Base-by-base conservation (phyloP, 2,797 vertebrate species). In the Picus viridis region DNA sequence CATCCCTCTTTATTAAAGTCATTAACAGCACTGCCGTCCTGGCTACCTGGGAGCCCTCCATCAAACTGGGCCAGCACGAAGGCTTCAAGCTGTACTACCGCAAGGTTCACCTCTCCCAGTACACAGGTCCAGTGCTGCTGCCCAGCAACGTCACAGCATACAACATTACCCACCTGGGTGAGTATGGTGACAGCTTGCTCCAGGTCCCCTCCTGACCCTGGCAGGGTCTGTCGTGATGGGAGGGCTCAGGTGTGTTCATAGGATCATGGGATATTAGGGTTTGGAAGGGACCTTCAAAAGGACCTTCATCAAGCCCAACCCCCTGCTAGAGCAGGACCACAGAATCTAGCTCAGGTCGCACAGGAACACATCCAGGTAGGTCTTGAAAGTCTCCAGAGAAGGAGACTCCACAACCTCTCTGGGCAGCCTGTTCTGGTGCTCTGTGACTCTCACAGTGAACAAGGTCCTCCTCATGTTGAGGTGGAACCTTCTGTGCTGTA, bases 71-170 rank as follows among this genome's bases (percentile, higher is more conserved):
- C 59, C 98, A 98, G 79, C 98, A 98, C 1, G 97, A 98, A 61
- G 99, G 99, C 80, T 99, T 99, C 98, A 99, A 98, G 92, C 98
- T 99, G 4, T 99, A 97, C 77, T 99, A 99, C 97, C 98, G 99
- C 84, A 98, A 98, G 62, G 98, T 98, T 24, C 98, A 98, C 85
- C 96, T 98, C 7, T 95, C 98, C 3, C 91, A 97, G 65, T 99
- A 99, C 96, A 98, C 96, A 0, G 99, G 99, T 7, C 99, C 99
- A 6, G 84, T 99, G 91, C 93, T 97, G 56, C 98, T 99, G 88
- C 97, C 98, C 29, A 98, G 98, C 92, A 99, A 99, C 1, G 43
- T 97, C 84, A 99, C 98, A 17, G 98, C 98, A 39, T 99, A 98
- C 98, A 99, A 98, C 97, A 98, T 99, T 92, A 98, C 98, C 93